Conservation (phyloP, 2,888 invertebrate species). For the Dryocosmus kuriphilus region DNA sequence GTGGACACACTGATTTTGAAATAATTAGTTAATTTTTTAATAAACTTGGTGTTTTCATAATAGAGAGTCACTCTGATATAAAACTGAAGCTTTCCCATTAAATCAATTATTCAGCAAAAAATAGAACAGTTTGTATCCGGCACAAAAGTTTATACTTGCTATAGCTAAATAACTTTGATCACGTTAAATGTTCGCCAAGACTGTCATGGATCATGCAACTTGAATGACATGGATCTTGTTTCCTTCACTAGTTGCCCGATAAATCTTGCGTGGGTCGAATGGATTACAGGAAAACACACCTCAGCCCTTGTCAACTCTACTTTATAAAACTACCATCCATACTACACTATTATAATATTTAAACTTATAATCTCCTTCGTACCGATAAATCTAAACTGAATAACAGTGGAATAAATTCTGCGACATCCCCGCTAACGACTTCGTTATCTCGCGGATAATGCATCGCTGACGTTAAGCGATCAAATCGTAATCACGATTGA, state of each 20-base stretch:
- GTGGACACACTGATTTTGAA: no score
- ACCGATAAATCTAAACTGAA: slow-evolving; percentile 26
- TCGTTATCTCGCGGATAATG: background rate
- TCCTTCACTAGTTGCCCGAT: slow-evolving; percentile 9
- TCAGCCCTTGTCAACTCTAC: slow-evolving; percentile 20
- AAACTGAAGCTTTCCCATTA: no score
- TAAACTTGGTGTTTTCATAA: no score
- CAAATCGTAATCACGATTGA: slow-evolving; percentile 16
- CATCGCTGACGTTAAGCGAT: slow-evolving; percentile 30
- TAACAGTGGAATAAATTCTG: slow-evolving; percentile 20
- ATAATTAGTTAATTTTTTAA: no score
- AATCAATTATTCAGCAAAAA: no score
- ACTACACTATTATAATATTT: slow-evolving; percentile 18
- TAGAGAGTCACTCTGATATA: no score
- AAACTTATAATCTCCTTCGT: slow-evolving; percentile 5
- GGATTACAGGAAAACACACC: slow-evolving; percentile 9
- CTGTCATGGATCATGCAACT: background rate
- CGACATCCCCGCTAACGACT: slow-evolving; percentile 22
- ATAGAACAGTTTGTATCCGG: no score
- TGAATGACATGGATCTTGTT: slow-evolving; percentile 1
- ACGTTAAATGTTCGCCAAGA: background rate
- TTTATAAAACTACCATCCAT: slow-evolving; percentile 4
- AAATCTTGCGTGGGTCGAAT: slow-evolving; percentile 18
- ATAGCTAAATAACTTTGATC: background rate
- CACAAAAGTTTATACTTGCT: no score